Conservation (phyloP, 2,797 vertebrate species). For the Momotus momota region DNA sequence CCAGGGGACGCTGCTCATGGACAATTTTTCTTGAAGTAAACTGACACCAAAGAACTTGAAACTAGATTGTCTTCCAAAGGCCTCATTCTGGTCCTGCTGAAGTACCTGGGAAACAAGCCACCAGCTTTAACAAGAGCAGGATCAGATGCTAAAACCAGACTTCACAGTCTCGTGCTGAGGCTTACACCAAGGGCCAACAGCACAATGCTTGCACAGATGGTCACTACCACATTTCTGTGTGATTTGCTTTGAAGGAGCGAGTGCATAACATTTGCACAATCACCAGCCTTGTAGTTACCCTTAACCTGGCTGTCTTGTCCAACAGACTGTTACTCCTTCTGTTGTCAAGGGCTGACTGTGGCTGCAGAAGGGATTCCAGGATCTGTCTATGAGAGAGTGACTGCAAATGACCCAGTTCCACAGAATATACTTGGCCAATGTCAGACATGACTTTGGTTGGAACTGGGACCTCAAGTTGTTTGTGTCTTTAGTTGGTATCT, state of each 20-base stretch:
- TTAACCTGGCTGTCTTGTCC: not conserved
- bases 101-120: not conserved
- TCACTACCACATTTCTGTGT: accelerated
- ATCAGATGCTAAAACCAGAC: not conserved
- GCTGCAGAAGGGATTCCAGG: not conserved
- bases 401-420: not conserved
- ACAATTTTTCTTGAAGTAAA: not conserved
- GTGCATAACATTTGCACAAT: not conserved
- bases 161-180: not conserved
- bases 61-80: not conserved
- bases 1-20: not conserved
- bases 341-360: not conserved
- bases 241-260: not conserved
- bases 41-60: not conserved
- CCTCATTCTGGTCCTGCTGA: not conserved
- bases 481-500: not conserved
- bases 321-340: not conserved
- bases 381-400: not conserved
- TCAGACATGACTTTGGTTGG: not conserved
- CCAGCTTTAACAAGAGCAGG: not conserved
- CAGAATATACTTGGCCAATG: not conserved
- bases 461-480: not conserved
- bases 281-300: not conserved
- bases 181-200: not conserved
- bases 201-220: not conserved